Percentiles rank a stretch among this genome's conserved stretches.
Conservation (phyloP, 2,113 vertebrate genomes). For the Anhinga rufa region DNA sequence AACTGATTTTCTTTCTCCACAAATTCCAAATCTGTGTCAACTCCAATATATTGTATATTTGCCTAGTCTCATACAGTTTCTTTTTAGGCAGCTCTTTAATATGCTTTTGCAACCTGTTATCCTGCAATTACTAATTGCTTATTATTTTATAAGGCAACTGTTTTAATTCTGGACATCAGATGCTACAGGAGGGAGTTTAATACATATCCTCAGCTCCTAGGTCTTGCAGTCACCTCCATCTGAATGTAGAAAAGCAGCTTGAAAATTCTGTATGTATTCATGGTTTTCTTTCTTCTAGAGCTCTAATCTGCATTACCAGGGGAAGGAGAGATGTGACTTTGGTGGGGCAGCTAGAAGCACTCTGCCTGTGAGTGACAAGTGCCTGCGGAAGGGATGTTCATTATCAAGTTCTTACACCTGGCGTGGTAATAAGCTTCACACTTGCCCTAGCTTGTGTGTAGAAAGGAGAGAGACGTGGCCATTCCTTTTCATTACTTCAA, state of each 20-base stretch:
- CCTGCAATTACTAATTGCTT: neutral
- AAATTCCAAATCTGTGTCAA: neutral
- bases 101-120: neutral
- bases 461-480: neutral
- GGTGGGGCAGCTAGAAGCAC: neutral
- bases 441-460: neutral
- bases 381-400: neutral
- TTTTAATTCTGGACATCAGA: neutral
- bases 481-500: neutral
- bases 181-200: neutral
- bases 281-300: neutral
- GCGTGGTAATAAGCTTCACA: neutral
- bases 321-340: neutral
- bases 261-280: neutral
- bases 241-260: neutral
- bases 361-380: neutral
- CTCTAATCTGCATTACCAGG: neutral
- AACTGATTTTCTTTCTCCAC: neutral
- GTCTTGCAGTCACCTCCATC: neutral
- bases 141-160: slow-evolving; percentile 25
- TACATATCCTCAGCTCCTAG: neutral
- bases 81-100: neutral
- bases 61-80: neutral
- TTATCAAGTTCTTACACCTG: neutral
- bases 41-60: neutral